Percentiles rank a stretch among this genome's conserved stretches.
These are phyloP conservation scores for Cylas formicarius DNA, from an alignment of 1,140 invertebrate genomes.

Conservation along the genomic window DNA sequence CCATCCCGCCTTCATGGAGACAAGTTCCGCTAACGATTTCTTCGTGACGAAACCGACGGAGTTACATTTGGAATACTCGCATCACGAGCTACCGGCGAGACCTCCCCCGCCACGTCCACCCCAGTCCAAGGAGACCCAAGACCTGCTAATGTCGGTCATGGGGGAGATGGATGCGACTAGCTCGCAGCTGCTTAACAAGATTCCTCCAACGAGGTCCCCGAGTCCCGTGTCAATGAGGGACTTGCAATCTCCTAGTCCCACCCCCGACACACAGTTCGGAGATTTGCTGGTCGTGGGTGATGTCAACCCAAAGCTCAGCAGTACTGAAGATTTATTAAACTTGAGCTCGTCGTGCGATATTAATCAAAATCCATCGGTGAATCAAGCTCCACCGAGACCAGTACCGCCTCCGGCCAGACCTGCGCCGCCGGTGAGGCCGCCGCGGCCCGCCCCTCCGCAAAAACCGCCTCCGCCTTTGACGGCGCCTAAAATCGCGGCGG, in stretches of 20 bases:
- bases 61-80: constrained; percentile 35
- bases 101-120: constrained; percentile 46
- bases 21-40: constrained; percentile 23
- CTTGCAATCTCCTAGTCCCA: constrained; percentile 74
- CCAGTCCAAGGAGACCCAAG: constrained; percentile 69
- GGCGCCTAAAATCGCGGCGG: constrained; percentile 6
- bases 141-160: constrained; percentile 76
- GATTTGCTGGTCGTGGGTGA: constrained; percentile 57
- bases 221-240: constrained; percentile 73
- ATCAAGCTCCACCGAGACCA: constrained; percentile 24
- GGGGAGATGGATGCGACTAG: constrained; percentile 83
- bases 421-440: constrained; percentile 40
- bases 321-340: constrained; percentile 25
- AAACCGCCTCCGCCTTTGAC: constrained; percentile 27
- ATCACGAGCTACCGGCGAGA: constrained; percentile 36
- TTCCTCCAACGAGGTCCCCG: constrained; percentile 72
- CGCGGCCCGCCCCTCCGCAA: constrained; percentile 31
- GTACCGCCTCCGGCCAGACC: constrained; percentile 31
- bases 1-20: constrained; percentile 18
- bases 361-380: constrained; percentile 40
- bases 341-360: constrained; percentile 33
- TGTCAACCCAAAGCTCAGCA: constrained; percentile 14
- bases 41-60: constrained; percentile 35
- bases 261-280: constrained; percentile 63
- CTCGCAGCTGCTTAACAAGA: constrained; percentile 70